Evolutionary conservation across 2,113 vertebrate species (phyloP).

Genomic region (Rhea americana): DNA sequence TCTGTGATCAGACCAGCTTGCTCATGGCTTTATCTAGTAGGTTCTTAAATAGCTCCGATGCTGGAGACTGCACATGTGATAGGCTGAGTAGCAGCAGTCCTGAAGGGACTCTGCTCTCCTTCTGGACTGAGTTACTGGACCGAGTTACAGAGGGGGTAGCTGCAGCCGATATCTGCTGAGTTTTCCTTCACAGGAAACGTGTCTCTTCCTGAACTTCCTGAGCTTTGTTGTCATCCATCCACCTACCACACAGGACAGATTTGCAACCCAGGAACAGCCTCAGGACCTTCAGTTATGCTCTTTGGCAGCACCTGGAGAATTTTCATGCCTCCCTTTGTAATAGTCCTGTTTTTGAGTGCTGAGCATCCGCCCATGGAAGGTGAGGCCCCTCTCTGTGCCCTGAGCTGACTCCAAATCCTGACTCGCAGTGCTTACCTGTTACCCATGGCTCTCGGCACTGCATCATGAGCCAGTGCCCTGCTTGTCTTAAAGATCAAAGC

Average conservation of each 20-base stretch:
- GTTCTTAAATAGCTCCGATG: background rate
- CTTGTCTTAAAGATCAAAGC: constrained; percentile 26
- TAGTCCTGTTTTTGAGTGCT: background rate
- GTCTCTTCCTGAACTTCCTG: background rate
- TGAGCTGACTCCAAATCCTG: background rate
- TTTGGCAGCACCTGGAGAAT: background rate
- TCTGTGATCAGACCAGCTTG: background rate
- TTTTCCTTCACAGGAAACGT: too few relatives aligned
- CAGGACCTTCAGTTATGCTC: background rate
- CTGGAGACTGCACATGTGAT: background rate
- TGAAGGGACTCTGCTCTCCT: background rate
- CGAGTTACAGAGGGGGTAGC: background rate
- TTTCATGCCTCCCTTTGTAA: background rate
- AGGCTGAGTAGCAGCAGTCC: background rate
- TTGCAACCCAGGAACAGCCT: background rate
- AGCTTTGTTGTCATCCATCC: background rate
- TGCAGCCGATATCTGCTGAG: background rate
- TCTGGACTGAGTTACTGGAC: background rate
- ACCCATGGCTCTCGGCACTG: background rate
- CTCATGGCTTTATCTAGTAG: background rate
- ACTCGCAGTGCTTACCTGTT: background rate
- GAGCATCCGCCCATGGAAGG: background rate
- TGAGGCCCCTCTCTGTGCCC: rapidly evolving
- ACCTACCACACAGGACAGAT: background rate
- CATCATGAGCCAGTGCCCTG: background rate